Evolutionary conservation across 2,888 invertebrate species (phyloP).

Genomic region (Icerya purchasi): DNA sequence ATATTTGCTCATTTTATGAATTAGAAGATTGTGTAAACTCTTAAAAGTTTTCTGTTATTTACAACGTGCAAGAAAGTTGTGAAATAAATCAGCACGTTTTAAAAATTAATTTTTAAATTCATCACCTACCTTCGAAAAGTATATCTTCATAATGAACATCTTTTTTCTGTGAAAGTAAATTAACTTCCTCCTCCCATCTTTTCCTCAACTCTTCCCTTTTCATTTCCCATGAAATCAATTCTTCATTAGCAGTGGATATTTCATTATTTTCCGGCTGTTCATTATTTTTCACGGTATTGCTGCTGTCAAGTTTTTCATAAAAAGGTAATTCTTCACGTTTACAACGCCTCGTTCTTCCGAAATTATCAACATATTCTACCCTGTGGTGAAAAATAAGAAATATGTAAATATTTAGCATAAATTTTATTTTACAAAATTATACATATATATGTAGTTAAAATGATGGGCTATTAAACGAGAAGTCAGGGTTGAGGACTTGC

Average conservation of each 20-base stretch:
- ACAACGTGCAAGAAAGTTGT: no score
- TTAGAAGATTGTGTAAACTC: no score
- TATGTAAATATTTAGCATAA: no score
- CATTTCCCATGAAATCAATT: constrained; percentile 22
- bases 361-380: constrained; percentile 72
- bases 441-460: no score
- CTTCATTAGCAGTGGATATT: constrained; percentile 5
- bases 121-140: constrained; percentile 54
- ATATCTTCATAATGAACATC: constrained; percentile 83
- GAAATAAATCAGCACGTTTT: no score
- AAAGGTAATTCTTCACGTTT: constrained; percentile 49
- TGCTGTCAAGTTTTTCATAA: constrained; percentile 39
- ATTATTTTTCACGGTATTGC: constrained; percentile 6
- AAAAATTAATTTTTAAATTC: no score
- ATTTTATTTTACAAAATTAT: no score
- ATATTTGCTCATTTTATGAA: no score
- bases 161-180: constrained; percentile 43
- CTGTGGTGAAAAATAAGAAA: no score
- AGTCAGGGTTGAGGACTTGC: no score
- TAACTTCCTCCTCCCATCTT: constrained; percentile 74
- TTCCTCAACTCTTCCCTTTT: constrained; percentile 47
- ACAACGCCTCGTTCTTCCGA: constrained; percentile 71
- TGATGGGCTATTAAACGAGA: no score
- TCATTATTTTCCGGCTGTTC: constrained; percentile 5
- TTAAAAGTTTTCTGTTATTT: no score